Evolutionary conservation across 2,888 invertebrate species (phyloP), one percentile per base, ranked within the genome.

Genomic region (Drosophila maculinotata): DNA sequence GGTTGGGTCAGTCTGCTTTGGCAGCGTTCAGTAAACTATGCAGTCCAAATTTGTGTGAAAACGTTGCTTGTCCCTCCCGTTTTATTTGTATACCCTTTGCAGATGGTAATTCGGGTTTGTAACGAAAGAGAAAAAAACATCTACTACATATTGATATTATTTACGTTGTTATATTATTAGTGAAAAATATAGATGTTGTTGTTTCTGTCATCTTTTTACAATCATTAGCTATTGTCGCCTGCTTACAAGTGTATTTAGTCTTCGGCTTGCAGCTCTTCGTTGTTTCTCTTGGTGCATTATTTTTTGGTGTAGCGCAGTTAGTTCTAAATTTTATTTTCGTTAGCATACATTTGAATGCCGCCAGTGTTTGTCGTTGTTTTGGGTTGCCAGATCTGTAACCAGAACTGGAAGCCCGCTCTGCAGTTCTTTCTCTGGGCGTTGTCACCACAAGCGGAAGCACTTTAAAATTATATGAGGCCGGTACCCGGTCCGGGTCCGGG

Each of bases 391-490:
- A 53, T 47, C 62, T 36, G 45, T 35, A 74, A 57, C 52, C 69
- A 69, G 12, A 74, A 35, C 74, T 47, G 31, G 14, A 56, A 38
- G 48, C 26, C 54, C 69, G 38, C 33, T 35, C 28, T 12, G 48
- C 30, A 23, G 38, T 35, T 39, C 42, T 49, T 38, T 60, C 70
- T 59, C 59, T 56, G 59, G 68, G 53, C 72, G 63, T 59, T 76
- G 76, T 68, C 67, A 67, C 88, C 88, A 78, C 87, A 83, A 83
- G 77, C 83, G 83, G 83, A 83, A 83, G 83, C 87, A 87, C 83
- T 83, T 83, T 83, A 87, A 83, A 83, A 83, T 83, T 83, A 85
- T 87, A 87, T 87, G 82, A 83, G 87, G 85, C 81, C 66, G 76
- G 57, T 62, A 65, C 56, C 33, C 51, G 44, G 30, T 10, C 36